Percentiles rank a stretch among this genome's conserved stretches.
Evolutionary conservation across 53 echinoderm and acorn worm genomes (phyloP).

Genomic region (Glandiceps talaboti): DNA sequence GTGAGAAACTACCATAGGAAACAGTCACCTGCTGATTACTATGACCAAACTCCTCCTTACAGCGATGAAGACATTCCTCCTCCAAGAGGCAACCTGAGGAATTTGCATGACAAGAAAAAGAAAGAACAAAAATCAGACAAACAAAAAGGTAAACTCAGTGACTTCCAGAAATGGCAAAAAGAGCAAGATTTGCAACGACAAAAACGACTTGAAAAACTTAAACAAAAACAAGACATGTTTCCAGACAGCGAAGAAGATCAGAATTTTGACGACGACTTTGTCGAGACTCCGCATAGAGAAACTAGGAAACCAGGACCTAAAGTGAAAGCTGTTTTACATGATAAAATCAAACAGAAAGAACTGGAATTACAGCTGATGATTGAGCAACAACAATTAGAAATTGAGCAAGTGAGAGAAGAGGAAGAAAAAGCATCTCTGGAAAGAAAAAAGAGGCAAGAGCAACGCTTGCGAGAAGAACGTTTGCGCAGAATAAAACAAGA

Average conservation of each 20-base stretch:
- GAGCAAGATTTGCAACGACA: conserved; percentile 65
- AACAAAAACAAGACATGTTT: conserved; percentile 18
- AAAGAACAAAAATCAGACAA: background rate
- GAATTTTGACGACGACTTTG: conserved; percentile 18
- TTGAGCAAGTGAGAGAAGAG: conserved; percentile 19
- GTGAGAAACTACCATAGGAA: background rate
- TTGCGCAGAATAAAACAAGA: background rate
- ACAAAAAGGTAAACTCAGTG: conserved; percentile 18
- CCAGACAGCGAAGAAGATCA: conserved; percentile 1
- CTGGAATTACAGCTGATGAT: conserved; percentile 52
- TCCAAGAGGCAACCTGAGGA: background rate
- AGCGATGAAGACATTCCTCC: background rate
- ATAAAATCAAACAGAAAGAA: conserved; percentile 42
- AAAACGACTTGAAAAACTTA: conserved; percentile 40
- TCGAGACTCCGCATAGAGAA: conserved; percentile 9
- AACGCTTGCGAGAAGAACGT: background rate
- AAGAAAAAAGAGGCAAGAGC: conserved; percentile 1
- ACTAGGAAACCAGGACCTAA: background rate
- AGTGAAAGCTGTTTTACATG: conserved; percentile 15
- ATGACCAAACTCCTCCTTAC: background rate
- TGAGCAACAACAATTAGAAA: conserved; percentile 45
- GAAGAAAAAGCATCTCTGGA: conserved; percentile 20
- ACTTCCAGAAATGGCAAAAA: conserved; percentile 80
- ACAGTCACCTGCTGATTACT: background rate
- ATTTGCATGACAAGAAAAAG: background rate